These are phyloP conservation scores for Agrochola litura DNA, from an alignment of 2,888 invertebrate genomes.

Conservation along the genomic window DNA sequence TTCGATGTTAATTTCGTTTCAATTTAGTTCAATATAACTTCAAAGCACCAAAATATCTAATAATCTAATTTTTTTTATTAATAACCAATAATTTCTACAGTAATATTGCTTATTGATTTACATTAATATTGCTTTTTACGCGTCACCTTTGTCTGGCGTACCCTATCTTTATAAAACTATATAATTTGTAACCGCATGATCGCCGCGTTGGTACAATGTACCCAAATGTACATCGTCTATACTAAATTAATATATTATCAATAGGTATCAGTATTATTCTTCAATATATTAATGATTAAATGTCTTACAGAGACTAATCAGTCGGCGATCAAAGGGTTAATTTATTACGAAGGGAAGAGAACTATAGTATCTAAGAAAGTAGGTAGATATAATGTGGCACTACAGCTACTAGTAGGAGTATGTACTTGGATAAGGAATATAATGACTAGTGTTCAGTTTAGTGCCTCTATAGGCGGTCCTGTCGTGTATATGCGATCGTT, in stretches of 20 bases:
- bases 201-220: conserved; percentile 60
- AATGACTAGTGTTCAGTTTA: conserved; percentile 74
- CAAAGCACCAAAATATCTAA: conserved; percentile 87
- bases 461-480: conserved; percentile 74
- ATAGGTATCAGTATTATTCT: conserved; percentile 62
- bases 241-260: conserved; percentile 50
- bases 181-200: conserved; percentile 64
- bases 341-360: conserved; percentile 67
- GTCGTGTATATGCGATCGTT: conserved; percentile 16
- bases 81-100: conserved; percentile 82
- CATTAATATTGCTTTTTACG: conserved; percentile 88
- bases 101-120: conserved; percentile 89
- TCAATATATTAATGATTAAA: conserved; percentile 63
- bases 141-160: conserved; percentile 82
- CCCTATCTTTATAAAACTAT: conserved; percentile 77
- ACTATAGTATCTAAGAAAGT: conserved; percentile 74
- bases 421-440: conserved; percentile 78
- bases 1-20: conserved; percentile 87
- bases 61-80: conserved; percentile 78
- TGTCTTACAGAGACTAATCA: conserved; percentile 61
- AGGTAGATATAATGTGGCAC: conserved; percentile 81
- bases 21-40: conserved; percentile 78
- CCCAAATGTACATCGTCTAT: conserved; percentile 48
- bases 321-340: conserved; percentile 66
- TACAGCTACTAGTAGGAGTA: conserved; percentile 81